Conservation (phyloP, 1,140 invertebrate species). For the Drosophila carrolli region DNA sequence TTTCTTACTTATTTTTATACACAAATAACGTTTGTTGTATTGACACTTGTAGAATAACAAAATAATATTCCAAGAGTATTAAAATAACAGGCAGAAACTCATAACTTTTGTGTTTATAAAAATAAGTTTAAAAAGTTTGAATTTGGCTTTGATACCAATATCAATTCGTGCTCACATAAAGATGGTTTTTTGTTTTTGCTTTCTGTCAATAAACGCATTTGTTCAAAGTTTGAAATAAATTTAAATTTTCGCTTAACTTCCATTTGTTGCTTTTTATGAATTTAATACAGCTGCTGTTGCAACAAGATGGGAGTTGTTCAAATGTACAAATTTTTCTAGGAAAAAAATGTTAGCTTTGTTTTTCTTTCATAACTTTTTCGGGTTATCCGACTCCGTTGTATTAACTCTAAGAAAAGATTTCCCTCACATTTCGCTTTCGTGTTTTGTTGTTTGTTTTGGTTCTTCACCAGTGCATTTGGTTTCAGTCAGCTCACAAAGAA, state of each 20-base stretch:
- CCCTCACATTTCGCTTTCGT: not conserved
- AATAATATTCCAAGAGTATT: not conserved
- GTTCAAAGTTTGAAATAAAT: not conserved
- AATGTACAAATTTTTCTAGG: not conserved
- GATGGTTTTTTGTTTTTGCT: not conserved
- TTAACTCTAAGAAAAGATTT: not conserved
- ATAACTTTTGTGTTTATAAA: not conserved
- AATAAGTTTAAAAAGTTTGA: not conserved
- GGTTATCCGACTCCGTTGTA: not conserved
- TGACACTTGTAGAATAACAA: not conserved
- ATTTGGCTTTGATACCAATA: not conserved
- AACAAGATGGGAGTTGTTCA: not conserved
- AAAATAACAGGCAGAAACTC: not conserved
- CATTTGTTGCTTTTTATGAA: not conserved
- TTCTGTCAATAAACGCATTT: not conserved
- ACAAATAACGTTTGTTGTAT: not conserved
- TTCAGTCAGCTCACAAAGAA: conserved; percentile 58
- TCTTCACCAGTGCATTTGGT: conserved; percentile 43
- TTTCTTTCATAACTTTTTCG: not conserved
- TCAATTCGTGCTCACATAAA: too few relatives aligned
- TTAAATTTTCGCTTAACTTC: not conserved
- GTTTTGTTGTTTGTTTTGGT: conserved; percentile 28
- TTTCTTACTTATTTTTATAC: not conserved
- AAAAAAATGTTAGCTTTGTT: not conserved
- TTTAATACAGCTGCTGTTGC: not conserved